phyloP scores from a whole-genome alignment of 1,140 invertebrate species.

The Procambarus clarkii region DNA sequence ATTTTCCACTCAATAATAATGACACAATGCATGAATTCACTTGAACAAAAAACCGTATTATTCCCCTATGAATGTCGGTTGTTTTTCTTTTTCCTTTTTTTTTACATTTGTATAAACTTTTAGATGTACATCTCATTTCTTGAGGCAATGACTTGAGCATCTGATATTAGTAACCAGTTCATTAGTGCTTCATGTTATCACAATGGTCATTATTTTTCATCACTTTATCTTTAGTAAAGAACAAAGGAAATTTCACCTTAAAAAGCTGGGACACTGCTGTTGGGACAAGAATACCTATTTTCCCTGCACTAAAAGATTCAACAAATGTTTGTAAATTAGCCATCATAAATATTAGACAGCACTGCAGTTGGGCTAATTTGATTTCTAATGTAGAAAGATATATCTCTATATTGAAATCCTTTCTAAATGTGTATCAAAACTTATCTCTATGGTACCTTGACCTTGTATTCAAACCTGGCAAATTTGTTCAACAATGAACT shows the following conservation, averaged over 20 bases:
- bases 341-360: background rate
- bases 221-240: background rate
- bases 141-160: background rate
- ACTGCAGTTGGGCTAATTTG: background rate
- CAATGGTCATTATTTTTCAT: background rate
- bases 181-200: background rate
- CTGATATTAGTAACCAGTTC: background rate
- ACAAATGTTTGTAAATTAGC: background rate
- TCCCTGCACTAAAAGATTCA: background rate
- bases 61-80: background rate
- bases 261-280: background rate
- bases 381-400: background rate
- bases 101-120: background rate
- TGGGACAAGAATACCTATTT: constrained; percentile 7
- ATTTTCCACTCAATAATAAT: background rate
- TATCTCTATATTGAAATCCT: background rate
- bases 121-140: background rate
- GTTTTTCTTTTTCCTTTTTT: background rate
- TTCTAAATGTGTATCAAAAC: background rate
- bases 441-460: background rate
- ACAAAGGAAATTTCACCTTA: background rate
- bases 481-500: background rate
- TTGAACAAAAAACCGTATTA: background rate
- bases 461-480: background rate
- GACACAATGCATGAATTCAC: background rate